Evolutionary conservation across 2,888 invertebrate genomes (phyloP), one percentile per base, ranked within the genome.

Genomic region (Andrena praecox): DNA sequence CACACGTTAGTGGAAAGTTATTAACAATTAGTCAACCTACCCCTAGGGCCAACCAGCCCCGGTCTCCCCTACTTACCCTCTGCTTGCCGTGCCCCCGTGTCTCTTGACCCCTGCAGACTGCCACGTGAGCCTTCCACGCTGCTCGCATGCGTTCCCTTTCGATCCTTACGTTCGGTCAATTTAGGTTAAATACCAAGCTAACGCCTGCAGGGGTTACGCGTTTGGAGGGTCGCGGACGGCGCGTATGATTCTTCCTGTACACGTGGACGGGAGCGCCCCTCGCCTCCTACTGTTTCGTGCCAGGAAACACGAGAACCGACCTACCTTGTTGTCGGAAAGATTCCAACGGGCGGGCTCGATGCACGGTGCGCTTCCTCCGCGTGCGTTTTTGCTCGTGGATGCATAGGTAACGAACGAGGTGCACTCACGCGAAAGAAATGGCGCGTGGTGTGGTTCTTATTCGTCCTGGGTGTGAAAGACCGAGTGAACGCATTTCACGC

Each of bases 351-450:
- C 12, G 20, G 33, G 42, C 50, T 69, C 52, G 72, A 31, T 72
- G 60, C 24, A 71, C 62, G 72, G 60, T 31, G 59, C 20, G 64
- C 20, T 63, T 70, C 66, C 31, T 27, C 24, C 8, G 16, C 67
- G 20, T 64, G 24, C 31, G 29, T 42, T 48, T 63, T 54, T 29
- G 63, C 74, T 48, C 16, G 78, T 4, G 52, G 48, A 70, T 64
- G 76, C 70, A 70, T 31, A 27, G 52, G 54, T 72, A 72, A 78
- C 78, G 78, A 78, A 78, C 35, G 78, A 69, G 72, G 31, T 27
- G 64, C 10, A 10, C 54, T 78, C 78, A 56, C 73, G 73, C 78
- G 74, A 78, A 81, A 79, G 73, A 79, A 66, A 81, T 70, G 60
- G 48, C 69, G 56, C 50, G 72, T 63, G 72, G 62, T 50, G 33